Base-by-base conservation (phyloP, 2,888 invertebrate genomes). In the Drosophila kanekoi region DNA sequence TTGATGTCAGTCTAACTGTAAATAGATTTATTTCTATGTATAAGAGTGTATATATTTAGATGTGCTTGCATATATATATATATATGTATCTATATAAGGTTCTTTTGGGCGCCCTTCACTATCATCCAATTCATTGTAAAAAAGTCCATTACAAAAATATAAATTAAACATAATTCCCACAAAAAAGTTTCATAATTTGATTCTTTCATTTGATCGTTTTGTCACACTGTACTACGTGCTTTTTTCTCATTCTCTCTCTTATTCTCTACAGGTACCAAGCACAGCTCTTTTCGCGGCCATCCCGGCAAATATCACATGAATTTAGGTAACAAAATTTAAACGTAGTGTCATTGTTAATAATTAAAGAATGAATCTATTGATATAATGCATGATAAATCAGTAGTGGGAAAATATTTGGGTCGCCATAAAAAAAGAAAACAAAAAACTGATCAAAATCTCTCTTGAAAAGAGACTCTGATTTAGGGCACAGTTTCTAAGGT, bases 251-350 rank as follows among this genome's bases (percentile, higher is more conserved):
- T 67, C 65, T 79, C 64, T 81, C 79, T 80, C 71, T 28, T 54
- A 44, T 79, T 68, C 64, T 73, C 87, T 89, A 84, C 90, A 91
- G 91, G 91, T 91, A 90, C 91, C 89, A 91, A 90, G 88, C 90
- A 91, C 91, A 90, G 91, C 89, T 89, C 88, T 81, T 90, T 90
- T 87, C 91, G 91, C 81, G 88, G 91, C 87, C 91, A 91, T 89
- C 90, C 90, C 87, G 91, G 90, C 89, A 91, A 91, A 91, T 91
- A 91, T 91, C 91, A 91, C 86, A 90, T 90, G 81, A 90, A 91
- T 88, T 91, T 91, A 91, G 91, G 91, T 91, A 91, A 91, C 72
- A 77, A 83, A 58, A 47, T 33, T 71, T 72, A 69, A 73, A 76
- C 71, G 75, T 73, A 82, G 64, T 85, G 72, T 85, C 85, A 79